Conservation (phyloP, 2,797 vertebrate genomes). For the Trichosurus vulpecula region DNA sequence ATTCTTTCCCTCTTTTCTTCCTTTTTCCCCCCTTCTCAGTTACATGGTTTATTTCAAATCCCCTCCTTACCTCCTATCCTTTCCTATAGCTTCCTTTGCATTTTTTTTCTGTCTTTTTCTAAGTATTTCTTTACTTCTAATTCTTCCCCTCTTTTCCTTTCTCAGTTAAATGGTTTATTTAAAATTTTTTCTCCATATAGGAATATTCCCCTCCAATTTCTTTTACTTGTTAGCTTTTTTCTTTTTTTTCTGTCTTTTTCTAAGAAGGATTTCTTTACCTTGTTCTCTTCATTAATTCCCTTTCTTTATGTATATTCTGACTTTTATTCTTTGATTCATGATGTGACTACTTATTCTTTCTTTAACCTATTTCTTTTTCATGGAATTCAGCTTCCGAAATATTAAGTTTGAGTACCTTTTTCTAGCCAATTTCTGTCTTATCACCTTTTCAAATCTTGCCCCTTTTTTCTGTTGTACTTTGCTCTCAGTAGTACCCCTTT, state of each 20-base stretch:
- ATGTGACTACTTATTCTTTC: background rate
- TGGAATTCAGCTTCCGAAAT: background rate
- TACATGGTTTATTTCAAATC: background rate
- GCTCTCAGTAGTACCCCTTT: background rate
- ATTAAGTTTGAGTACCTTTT: background rate
- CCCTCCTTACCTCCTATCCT: background rate
- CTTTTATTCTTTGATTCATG: background rate
- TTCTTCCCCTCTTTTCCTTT: background rate
- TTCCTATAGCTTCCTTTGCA: background rate
- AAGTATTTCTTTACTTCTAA: background rate
- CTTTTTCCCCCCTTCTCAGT: background rate
- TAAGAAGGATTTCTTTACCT: background rate
- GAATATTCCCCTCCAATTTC: background rate
- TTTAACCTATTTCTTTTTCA: background rate
- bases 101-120: background rate
- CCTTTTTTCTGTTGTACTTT: background rate
- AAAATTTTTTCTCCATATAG: background rate
- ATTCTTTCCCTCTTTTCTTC: background rate
- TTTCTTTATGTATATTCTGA: background rate
- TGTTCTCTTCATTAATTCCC: background rate
- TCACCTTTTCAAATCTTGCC: background rate
- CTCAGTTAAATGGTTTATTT: background rate
- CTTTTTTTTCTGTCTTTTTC: background rate
- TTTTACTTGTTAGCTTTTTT: background rate
- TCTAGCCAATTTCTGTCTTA: background rate